Evolutionary conservation across 2,888 invertebrate species (phyloP), one percentile per base, ranked within the genome.

Genomic region (Chromoteleia sp.): DNA sequence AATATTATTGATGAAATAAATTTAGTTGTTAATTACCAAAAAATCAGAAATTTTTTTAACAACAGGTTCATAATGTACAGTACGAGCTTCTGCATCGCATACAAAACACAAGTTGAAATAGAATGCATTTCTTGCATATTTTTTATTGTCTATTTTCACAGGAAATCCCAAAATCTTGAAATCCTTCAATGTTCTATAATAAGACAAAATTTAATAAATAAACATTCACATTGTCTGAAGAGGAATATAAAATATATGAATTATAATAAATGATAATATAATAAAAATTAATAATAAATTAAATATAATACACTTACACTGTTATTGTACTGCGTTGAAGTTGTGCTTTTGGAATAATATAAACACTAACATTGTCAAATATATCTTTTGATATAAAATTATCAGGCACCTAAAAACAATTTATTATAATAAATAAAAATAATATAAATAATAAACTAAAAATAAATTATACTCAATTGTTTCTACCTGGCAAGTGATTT

Each of bases 71-170:
- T 98, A 98, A 88, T 97, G 98, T 0, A 97, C 96, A 0, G 98
- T 97, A 73, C 97, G 94, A 0, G 97, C 96, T 93, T 96, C 95
- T 61, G 97, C 96, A 89, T 98, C 97, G 89, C 98, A 98, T 0
- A 98, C 98, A 90, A 99, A 98, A 92, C 98, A 98, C 29, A 98
- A 92, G 92, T 99, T 99, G 92, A 99, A 99, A 81, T 98, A 96
- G 87, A 97, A 97, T n/a, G 97, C 97, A 92, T 99, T 99, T 65
- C 99, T 93, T 10, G 96, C 95, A 92, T 99, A 99, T 87, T 97
- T 96, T 58, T 96, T 94, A 91, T 96, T 95, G 86, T 97, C 96
- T 75, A 99, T 98, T 83, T 96, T 94, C 41, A 98, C 96, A 0
- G 98, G 98, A 92, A 97, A 98, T 0, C 98, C 98, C 12, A 98